Base-by-base conservation (phyloP, 2,888 invertebrate species). In the Xestia ashworthii region DNA sequence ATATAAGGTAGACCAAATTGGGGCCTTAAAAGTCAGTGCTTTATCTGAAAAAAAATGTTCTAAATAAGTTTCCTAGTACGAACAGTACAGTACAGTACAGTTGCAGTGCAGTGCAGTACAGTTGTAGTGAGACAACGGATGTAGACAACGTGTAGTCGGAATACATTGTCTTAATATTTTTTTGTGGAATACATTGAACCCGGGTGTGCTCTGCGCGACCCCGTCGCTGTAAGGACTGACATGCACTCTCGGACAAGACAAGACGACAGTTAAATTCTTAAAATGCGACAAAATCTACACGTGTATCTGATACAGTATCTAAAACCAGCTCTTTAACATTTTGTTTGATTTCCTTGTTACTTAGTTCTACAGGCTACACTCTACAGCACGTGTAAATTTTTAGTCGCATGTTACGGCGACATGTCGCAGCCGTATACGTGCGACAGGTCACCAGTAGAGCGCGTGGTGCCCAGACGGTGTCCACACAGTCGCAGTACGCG, bases 181-280 rank as follows among this genome's bases (percentile, higher is more conserved):
- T 87, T 84, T 85, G 74, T 85, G 78, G 85, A 87, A 87, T 90
- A 79, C 92, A 85, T 90, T 93, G 93, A 93, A 92, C 93, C 89
- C 90, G 76, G 67, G 79, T 77, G 72, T 79, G 74, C 80, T 78
- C 88, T 71, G 66, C 38, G 64, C 78, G 86, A 86, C 81, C 83
- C 80, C 83, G 74, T 58, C 62, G 12, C n/a, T 55, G 71, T 86
- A 78, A 82, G 78, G 84, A 79, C 48, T 14, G 62, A 46, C 65
- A 65, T 79, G 73, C 81, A 87, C 86, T 72, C 46, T 70, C 66
- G 73, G 69, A 83, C 65, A 67, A 75, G 41, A 81, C 60, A 41
- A 22, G 8, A 50, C 41, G 25, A 80, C 22, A 16, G 14, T 69
- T 55, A 19, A 53, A n/a, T 74, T 32, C 19, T 44, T 38, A 38